Evolutionary conservation across 2,888 invertebrate species (phyloP).

Genomic region (Alloplasta piceator): DNA sequence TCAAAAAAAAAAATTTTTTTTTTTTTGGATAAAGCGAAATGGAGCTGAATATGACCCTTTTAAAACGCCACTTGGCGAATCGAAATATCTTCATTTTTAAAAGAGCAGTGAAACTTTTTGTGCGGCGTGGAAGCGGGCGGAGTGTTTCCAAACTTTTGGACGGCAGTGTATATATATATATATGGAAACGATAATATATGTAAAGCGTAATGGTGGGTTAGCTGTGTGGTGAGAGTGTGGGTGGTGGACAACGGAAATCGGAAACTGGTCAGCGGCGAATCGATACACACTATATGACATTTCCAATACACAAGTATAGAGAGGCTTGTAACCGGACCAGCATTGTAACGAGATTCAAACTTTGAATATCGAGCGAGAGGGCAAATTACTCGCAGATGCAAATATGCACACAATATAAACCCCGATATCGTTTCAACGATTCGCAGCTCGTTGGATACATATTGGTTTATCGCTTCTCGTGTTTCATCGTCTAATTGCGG

Average conservation of each 20-base stretch:
- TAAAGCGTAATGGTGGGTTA: slow-evolving; percentile 14
- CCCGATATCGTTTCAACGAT: slow-evolving; percentile 27
- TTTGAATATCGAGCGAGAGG: slow-evolving; percentile 15
- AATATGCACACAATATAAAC: slow-evolving; percentile 24
- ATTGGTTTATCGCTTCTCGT: slow-evolving; percentile 32
- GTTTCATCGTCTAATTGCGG: slow-evolving; percentile 26
- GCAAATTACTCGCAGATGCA: background rate
- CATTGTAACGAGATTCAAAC: slow-evolving; percentile 38
- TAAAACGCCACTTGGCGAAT: no score
- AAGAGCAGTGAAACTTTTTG: no score
- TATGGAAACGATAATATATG: slow-evolving; percentile 1
- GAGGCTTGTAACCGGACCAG: slow-evolving; percentile 14
- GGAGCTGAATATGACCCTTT: no score
- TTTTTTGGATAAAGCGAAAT: no score
- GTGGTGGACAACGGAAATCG: slow-evolving; percentile 43
- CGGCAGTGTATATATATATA: background rate
- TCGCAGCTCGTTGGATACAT: slow-evolving; percentile 2
- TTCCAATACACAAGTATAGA: background rate
- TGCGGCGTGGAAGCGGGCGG: no score
- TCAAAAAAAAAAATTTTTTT: no score
- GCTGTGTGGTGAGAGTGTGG: background rate
- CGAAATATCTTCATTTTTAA: no score
- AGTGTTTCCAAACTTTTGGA: no score
- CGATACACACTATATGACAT: slow-evolving; percentile 23
- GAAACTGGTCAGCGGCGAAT: slow-evolving; percentile 45